Conservation (phyloP, 2,888 invertebrate species). For the Nudaria mundana region DNA sequence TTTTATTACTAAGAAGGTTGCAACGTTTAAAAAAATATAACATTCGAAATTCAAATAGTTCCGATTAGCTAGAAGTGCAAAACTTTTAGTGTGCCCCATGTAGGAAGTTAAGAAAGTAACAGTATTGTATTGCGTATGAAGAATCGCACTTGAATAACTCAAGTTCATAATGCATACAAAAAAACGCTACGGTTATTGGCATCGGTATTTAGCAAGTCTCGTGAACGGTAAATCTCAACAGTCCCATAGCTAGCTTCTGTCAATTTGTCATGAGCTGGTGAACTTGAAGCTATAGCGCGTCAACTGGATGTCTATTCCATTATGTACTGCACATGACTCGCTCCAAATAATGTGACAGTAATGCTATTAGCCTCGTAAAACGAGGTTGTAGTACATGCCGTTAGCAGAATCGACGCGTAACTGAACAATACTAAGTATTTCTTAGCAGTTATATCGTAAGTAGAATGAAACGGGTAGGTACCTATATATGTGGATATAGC, state of each 20-base stretch:
- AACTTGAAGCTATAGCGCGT: slow-evolving; percentile 35
- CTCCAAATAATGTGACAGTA: slow-evolving; percentile 42
- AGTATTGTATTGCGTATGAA: neutral
- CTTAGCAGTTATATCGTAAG: slow-evolving; percentile 18
- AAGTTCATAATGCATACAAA: neutral
- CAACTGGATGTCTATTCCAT: slow-evolving; percentile 20
- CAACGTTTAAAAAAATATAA: no score
- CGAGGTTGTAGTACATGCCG: slow-evolving; percentile 29
- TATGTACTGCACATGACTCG: slow-evolving; percentile 36
- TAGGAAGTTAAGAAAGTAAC: no score
- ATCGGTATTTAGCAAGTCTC: no score
- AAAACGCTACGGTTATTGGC: slow-evolving; percentile 9
- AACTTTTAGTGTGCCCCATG: no score
- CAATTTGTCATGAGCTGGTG: slow-evolving; percentile 42
- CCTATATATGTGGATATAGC: no score
- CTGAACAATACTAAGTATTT: slow-evolving; percentile 20
- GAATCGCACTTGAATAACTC: neutral
- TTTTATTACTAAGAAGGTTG: no score
- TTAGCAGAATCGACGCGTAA: slow-evolving; percentile 28
- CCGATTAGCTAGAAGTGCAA: no score
- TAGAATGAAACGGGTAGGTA: slow-evolving; percentile 10
- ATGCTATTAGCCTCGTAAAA: slow-evolving; percentile 35
- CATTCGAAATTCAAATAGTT: no score
- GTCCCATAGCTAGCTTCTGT: slow-evolving; percentile 42
- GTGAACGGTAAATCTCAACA: no score